Evolutionary conservation across 2,113 vertebrate species (phyloP), one percentile per base, ranked within the genome.

Genomic region (Callospermophilus lateralis): DNA sequence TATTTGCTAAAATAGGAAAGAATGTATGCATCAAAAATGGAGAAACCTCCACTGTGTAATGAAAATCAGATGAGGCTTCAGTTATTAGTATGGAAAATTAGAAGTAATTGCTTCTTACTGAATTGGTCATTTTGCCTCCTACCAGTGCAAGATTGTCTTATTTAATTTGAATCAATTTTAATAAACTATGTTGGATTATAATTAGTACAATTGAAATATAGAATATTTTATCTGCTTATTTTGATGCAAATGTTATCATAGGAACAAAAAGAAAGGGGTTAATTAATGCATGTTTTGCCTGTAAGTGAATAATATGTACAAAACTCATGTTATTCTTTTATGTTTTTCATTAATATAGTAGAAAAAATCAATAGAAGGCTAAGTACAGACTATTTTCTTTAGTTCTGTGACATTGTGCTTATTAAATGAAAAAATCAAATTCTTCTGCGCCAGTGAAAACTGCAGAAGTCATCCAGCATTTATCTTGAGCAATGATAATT

Each of bases 191-290:
- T 91, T 98, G 78, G 96, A 97, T 98, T 97, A 97, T 98, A 97
- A 98, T 98, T 96, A 98, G 89, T 97, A 92, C 90, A 97, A 97
- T 96, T 98, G 19, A 97, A 98, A 96, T 95, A 95, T 95, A 87
- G 98, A 98, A 89, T 97, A 97, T 93, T 34, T 93, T 22, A 63
- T 93, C 28, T 98, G 45, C 97, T 98, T 98, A 97, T 97, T 97
- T 45, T 42, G 90, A 93, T 97, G 81, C 19, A 95, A 87, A 45
- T 96, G 88, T 98, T 97, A 42, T 95, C 95, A 96, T 97, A 97
- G 95, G 72, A 97, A 98, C 93, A 91, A 63, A 68, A 20, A 96
- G 48, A 24, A 98, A 97, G 84, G 55, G 94, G 39, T 95, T 22
- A 90, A 97, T 97, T 97, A 98, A 87, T 96, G 76, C n/a, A 92